Conservation (phyloP, 2,113 vertebrate species). For the Bubo bubo region DNA sequence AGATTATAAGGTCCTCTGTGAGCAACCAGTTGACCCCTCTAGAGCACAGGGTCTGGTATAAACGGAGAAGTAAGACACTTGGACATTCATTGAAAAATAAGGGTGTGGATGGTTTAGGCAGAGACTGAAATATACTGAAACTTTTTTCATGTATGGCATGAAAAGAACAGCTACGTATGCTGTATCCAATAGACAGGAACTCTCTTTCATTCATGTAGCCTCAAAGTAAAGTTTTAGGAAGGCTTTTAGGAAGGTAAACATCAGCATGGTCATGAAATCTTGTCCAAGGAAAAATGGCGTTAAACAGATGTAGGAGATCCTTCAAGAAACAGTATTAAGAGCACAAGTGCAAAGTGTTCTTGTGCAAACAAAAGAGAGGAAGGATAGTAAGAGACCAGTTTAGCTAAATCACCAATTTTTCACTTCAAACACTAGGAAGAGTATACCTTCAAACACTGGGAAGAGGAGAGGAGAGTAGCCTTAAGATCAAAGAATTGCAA, state of each 20-base stretch:
- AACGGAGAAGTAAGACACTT: neutral
- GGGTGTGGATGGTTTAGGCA: neutral
- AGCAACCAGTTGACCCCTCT: neutral
- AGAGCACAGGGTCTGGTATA: neutral
- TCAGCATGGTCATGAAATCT: neutral
- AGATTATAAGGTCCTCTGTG: neutral
- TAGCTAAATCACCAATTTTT: neutral
- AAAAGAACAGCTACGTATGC: neutral
- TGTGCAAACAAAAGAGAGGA: neutral
- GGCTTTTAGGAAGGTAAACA: neutral
- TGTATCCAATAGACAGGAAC: neutral
- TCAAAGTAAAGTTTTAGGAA: neutral
- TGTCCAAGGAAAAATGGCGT: neutral
- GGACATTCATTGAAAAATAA: neutral
- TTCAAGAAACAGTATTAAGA: neutral
- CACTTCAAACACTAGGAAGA: neutral
- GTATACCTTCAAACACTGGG: neutral
- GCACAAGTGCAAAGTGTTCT: neutral
- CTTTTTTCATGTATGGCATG: neutral
- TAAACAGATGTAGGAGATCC: neutral
- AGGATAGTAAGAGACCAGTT: neutral
- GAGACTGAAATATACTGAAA: neutral
- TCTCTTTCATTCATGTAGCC: neutral
- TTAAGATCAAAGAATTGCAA: neutral
- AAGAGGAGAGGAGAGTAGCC: neutral